phyloP scores from a whole-genome alignment of 1,140 invertebrate species.

The Teleopsis dalmanni region DNA sequence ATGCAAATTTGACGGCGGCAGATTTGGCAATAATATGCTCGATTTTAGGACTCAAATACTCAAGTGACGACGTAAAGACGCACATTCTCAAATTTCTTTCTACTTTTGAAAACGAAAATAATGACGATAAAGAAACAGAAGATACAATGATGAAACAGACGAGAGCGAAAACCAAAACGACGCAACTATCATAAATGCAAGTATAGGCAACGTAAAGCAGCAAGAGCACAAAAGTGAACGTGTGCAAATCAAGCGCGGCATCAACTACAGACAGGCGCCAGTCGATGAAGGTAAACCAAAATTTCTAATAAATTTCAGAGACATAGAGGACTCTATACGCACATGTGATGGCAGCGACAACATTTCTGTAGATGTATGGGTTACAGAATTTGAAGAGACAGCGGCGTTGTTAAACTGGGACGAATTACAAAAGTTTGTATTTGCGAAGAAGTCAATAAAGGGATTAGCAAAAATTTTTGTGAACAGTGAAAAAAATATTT shows the following conservation, averaged over 20 bases:
- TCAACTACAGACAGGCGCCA: neutral
- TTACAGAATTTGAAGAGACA: neutral
- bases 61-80: neutral
- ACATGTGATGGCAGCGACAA: neutral
- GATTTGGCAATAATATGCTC: slow-evolving; percentile 7
- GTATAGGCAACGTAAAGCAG: neutral
- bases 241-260: neutral
- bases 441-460: slow-evolving; percentile 3
- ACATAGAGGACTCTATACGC: too few species aligned
- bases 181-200: too few species aligned
- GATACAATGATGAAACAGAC: too few species aligned
- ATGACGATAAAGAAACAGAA: neutral
- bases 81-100: slow-evolving; percentile 3
- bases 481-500: neutral
- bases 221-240: neutral
- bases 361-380: neutral
- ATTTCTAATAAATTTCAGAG: too few species aligned
- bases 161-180: too few species aligned
- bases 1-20: neutral
- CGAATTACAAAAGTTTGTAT: slow-evolving; percentile 1
- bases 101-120: neutral
- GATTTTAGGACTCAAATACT: neutral
- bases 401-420: neutral
- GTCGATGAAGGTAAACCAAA: neutral
- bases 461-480: neutral